A percentile compares a stretch with the other conserved stretches of the same genome.
phyloP scores from a whole-genome alignment of 2,113 vertebrate genomes.

The Circaetus gallicus region DNA sequence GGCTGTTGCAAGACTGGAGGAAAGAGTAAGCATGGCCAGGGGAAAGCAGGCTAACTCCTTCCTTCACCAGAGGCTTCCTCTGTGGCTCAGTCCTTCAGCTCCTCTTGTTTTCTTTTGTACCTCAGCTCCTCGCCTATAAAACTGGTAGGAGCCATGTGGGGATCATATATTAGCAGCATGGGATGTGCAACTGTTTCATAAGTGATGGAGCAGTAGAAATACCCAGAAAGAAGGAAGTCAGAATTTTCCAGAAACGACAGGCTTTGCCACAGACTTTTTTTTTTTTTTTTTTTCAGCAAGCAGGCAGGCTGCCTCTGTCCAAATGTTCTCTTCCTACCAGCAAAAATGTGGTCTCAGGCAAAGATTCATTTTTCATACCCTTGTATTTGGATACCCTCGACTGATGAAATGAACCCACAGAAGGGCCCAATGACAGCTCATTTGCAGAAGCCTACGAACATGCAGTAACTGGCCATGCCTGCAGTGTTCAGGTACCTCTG shows the following conservation, averaged over 20 bases:
- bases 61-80: background rate
- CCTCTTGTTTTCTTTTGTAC: background rate
- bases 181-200: background rate
- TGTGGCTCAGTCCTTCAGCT: background rate
- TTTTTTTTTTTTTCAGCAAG: background rate
- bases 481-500: background rate
- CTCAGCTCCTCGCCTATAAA: background rate
- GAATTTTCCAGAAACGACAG: constrained; percentile 13
- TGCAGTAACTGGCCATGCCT: background rate
- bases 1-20: background rate
- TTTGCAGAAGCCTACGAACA: background rate
- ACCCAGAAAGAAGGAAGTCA: background rate
- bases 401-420: background rate
- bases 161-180: background rate
- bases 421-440: background rate
- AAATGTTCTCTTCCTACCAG: background rate
- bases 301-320: background rate
- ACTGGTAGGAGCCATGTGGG: background rate
- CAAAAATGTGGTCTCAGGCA: background rate
- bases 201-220: background rate
- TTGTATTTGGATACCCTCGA: background rate
- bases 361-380: background rate
- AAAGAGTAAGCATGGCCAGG: background rate
- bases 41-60: background rate
- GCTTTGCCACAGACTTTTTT: background rate